Evolutionary conservation across 2,888 invertebrate species (phyloP).

Genomic region (Limenitis camilla): DNA sequence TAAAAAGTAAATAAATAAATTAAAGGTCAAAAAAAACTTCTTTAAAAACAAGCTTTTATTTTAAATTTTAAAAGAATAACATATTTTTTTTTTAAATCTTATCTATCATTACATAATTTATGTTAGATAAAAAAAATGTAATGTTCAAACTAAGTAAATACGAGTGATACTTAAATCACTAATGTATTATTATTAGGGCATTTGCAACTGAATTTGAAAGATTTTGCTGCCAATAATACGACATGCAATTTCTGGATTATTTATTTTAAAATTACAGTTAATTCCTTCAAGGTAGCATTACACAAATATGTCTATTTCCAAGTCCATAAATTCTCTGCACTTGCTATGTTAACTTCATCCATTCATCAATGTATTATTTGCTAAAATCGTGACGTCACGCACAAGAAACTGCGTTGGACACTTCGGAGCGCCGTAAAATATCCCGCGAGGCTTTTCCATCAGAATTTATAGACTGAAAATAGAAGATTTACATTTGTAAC

Average conservation of each 20-base stretch:
- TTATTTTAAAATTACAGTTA: neutral
- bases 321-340: constrained; percentile 5
- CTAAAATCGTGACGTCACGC: constrained; percentile 53
- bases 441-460: constrained; percentile 37
- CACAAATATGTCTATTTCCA: neutral
- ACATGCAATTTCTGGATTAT: neutral
- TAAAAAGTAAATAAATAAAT: no score
- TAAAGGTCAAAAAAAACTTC: no score
- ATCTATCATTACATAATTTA: no score
- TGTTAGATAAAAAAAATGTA: no score
- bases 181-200: no score
- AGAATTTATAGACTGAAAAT: constrained; percentile 21
- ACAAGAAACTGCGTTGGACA: constrained; percentile 41
- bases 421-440: constrained; percentile 46
- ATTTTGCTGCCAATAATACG: neutral
- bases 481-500: constrained; percentile 11
- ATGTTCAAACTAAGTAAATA: no score
- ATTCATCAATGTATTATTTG: constrained; percentile 35
- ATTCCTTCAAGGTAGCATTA: neutral
- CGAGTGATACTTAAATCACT: no score
- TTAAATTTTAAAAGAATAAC: no score
- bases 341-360: constrained; percentile 26
- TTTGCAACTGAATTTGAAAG: no score
- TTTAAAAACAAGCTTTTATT: no score
- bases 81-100: no score